Conservation (phyloP, 2,888 invertebrate species). For the Schizotus pectinicornis region DNA sequence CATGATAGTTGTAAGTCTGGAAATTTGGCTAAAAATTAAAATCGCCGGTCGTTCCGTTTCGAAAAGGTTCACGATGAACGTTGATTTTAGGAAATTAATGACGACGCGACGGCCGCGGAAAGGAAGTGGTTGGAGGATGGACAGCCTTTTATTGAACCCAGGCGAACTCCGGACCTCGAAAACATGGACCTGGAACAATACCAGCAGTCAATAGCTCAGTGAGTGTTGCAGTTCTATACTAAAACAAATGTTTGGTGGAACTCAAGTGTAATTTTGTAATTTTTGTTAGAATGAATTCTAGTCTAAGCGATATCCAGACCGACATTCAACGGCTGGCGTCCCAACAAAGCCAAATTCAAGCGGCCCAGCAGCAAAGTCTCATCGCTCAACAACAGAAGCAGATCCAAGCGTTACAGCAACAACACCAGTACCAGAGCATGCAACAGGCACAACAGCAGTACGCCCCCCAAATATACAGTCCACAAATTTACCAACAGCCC, state of each 20-base stretch:
- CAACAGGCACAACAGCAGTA: conserved; percentile 39
- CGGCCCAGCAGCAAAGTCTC: conserved; percentile 66
- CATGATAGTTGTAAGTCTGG: conserved; percentile 1
- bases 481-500: conserved; percentile 63
- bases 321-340: conserved; percentile 90
- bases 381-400: conserved; percentile 59
- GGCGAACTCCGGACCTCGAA: conserved; percentile 78
- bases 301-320: conserved; percentile 91
- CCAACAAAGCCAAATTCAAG: conserved; percentile 79
- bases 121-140: conserved; percentile 72
- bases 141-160: conserved; percentile 67
- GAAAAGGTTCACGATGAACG: not conserved
- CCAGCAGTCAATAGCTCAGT: conserved; percentile 77
- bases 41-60: not conserved
- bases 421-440: conserved; percentile 46
- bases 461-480: conserved; percentile 51
- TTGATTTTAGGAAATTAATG: conserved; percentile 63
- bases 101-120: conserved; percentile 64
- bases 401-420: conserved; percentile 56
- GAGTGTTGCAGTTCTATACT: conserved; percentile 53
- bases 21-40: not conserved
- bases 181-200: conserved; percentile 74
- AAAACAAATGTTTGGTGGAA: too few relatives aligned
- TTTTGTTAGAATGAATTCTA: conserved; percentile 82
- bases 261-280: not conserved